Conservation (phyloP, 1,140 invertebrate genomes). For the Scaptomyza montana region DNA sequence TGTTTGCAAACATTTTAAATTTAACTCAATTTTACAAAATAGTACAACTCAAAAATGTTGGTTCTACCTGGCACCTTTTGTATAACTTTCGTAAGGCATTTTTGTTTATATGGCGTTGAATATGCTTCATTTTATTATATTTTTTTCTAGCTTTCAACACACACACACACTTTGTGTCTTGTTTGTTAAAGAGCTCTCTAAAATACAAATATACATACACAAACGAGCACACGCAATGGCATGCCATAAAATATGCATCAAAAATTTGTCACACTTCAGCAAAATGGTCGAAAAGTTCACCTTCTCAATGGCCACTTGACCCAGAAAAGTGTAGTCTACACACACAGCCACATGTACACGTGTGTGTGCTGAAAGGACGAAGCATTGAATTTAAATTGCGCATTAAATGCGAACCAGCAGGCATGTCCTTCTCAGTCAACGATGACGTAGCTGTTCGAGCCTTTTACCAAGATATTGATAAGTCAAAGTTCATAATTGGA, state of each 20-base stretch:
- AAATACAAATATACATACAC: conserved; percentile 12
- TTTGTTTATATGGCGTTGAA: conserved; percentile 18
- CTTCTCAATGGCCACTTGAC: conserved; percentile 78
- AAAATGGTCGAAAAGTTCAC: conserved; percentile 69
- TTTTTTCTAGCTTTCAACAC: background rate
- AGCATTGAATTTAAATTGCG: conserved; percentile 80
- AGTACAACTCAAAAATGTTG: too few species aligned
- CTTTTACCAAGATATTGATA: conserved; percentile 72
- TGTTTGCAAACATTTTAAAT: too few species aligned
- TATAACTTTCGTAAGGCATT: too few species aligned
- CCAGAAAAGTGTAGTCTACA: conserved; percentile 46
- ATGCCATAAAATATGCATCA: conserved; percentile 75
- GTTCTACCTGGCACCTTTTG: too few species aligned
- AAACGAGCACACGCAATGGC: conserved; percentile 19
- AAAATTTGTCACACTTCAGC: conserved; percentile 73
- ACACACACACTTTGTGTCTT: conserved; percentile 7
- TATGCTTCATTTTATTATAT: conserved; percentile 4
- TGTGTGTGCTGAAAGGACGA: conserved; percentile 22
- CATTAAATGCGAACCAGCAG: conserved; percentile 64
- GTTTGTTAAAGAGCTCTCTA: conserved; percentile 29
- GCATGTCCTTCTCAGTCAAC: conserved; percentile 40
- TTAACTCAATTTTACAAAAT: too few species aligned
- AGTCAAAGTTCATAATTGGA: conserved; percentile 78
- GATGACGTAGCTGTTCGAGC: conserved; percentile 33
- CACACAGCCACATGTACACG: conserved; percentile 9